Base-by-base conservation (phyloP, 2,888 invertebrate species). In the Megalurothrips usitatus region DNA sequence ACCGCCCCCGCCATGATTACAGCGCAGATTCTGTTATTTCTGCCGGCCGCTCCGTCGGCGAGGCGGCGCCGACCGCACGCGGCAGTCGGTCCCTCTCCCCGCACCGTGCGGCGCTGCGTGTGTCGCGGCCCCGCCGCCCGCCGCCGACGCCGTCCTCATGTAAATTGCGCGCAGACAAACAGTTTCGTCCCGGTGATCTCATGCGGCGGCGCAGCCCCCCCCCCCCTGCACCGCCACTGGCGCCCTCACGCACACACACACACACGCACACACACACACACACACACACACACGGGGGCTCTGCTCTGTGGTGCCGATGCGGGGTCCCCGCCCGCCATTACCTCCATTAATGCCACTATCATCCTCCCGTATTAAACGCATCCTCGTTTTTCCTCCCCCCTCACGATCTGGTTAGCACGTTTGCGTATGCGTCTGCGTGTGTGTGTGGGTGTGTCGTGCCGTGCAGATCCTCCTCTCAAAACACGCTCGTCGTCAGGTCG, bases 321-420 rank as follows among this genome's bases (percentile, higher is more conserved):
- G 14, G 58, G 14, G 52, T 12, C 19, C 14, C 19, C 17, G 58
- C 0, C 58, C 58, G 14, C 58, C 58, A 58, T 58, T 58, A 58
- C 58, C 58, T 6, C 17, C 58, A 58, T 58, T 58, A 58, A 58
- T 52, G 58, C 58, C 19, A 58, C 58, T 58, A 58, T 58, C 58
- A 19, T 43, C 34, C 34, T 43, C 58, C 14, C 17, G 58, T 58
- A 58, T 19, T 58, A 19, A 58, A 19, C 19, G 14, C 14, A 6
- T 11, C 52, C 14, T 58, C 58, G 14, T 58, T 58, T 58, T 58
- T 58, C 14, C 17, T 52, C 17, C 17, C 52, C 14, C 58, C 58
- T 58, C 58, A 58, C 58, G 58, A 58, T 58, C 58, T 58, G 58
- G 58, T 58, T 58, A 58, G 58, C 58, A 19, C 52, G 52, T 43